Conservation (phyloP, 2,797 vertebrate genomes). For the Cirrhinus mrigala region DNA sequence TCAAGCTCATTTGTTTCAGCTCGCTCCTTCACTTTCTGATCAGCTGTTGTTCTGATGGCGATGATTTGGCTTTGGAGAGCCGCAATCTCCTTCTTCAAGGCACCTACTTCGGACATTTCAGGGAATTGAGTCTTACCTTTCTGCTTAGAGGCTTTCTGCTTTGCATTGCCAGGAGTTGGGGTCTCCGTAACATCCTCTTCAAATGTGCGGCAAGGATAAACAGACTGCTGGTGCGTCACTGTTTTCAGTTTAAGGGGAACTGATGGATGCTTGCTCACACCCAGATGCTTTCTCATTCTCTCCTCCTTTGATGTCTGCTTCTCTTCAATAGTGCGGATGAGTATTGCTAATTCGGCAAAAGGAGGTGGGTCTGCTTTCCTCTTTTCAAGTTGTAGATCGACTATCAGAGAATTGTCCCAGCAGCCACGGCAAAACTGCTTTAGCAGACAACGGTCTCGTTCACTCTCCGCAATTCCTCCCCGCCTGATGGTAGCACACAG, state of each 20-base stretch:
- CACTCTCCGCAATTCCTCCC: neutral
- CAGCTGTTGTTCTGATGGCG: too few species aligned
- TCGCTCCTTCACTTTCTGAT: too few species aligned
- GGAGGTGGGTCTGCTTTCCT: neutral
- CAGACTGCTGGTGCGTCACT: neutral
- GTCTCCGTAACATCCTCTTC: neutral
- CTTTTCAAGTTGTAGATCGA: neutral
- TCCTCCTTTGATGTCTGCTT: neutral
- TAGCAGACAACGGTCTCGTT: neutral
- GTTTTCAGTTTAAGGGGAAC: conserved; percentile 1
- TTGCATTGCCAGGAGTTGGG: neutral
- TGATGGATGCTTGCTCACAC: neutral
- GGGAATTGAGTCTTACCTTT: neutral
- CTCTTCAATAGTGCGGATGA: neutral
- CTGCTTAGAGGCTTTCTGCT: neutral
- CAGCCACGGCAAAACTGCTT: conserved; percentile 12
- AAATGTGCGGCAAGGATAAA: neutral
- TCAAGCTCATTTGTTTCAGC: neutral
- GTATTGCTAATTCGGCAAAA: neutral
- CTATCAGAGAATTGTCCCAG: neutral
- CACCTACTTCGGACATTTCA: neutral
- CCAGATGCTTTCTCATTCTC: neutral
- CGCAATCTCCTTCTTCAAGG: neutral
- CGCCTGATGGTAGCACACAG: too few species aligned
- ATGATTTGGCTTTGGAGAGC: neutral